Evolutionary conservation across 2,888 invertebrate genomes (phyloP).

Genomic region (Drosophila mimetica): DNA sequence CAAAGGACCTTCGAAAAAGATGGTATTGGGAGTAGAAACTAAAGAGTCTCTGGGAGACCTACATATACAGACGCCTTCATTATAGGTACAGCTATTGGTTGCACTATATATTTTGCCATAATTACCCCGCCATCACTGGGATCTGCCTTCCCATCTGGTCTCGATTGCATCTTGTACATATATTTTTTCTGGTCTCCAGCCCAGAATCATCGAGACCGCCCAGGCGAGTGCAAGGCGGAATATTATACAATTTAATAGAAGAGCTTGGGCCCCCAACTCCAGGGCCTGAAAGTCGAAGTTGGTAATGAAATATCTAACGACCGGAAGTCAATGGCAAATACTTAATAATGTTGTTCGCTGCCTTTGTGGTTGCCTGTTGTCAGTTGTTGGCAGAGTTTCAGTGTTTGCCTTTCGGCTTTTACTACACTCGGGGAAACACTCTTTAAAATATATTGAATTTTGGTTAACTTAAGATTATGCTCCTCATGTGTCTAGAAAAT

Average conservation of each 20-base stretch:
- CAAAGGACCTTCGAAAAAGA: constrained; percentile 60
- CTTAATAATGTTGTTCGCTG: constrained; percentile 78
- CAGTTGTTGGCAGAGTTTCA: constrained; percentile 27
- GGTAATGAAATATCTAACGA: constrained; percentile 81
- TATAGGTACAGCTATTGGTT: constrained; percentile 38
- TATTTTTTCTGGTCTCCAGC: not conserved
- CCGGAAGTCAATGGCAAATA: constrained; percentile 82
- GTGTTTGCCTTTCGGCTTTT: constrained; percentile 59
- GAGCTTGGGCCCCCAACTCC: constrained; percentile 6
- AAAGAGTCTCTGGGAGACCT: constrained; percentile 25
- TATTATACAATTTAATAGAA: constrained; percentile 64
- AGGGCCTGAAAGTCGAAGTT: constrained; percentile 52
- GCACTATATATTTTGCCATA: constrained; percentile 43
- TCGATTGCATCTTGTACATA: constrained; percentile 38
- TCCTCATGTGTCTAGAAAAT: no score
- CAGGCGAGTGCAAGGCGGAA: constrained; percentile 21
- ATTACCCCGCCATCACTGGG: constrained; percentile 20
- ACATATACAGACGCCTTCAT: constrained; percentile 16
- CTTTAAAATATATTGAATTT: not conserved
- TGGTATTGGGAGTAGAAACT: not conserved
- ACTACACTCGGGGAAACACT: constrained; percentile 13
- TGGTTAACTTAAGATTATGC: no score
- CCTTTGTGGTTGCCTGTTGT: constrained; percentile 60
- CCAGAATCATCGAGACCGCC: constrained; percentile 28
- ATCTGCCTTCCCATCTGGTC: constrained; percentile 28